A percentile compares a stretch with the other conserved stretches of the same genome.
Evolutionary conservation across 2,888 invertebrate genomes (phyloP).

Genomic region (Digitonthophagus gazella): DNA sequence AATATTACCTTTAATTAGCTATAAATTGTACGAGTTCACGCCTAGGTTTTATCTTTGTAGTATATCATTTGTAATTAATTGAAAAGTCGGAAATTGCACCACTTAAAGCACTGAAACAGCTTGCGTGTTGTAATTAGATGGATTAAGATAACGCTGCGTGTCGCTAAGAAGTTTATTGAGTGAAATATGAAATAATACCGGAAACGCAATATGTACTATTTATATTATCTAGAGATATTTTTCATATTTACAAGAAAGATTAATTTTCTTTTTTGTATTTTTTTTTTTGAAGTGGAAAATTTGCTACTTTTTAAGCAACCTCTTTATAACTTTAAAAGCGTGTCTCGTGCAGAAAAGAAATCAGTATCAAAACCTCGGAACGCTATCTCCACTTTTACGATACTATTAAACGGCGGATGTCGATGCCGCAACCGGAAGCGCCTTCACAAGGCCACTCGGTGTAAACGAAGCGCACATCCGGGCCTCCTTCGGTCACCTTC

Average conservation of each 20-base stretch:
- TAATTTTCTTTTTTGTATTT: too few relatives aligned
- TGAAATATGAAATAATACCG: neutral
- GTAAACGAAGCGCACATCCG: slow-evolving; percentile 3
- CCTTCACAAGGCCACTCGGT: slow-evolving; percentile 3
- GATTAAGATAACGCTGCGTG: neutral
- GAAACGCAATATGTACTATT: neutral
- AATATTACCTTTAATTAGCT: neutral
- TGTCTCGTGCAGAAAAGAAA: slow-evolving; percentile 13
- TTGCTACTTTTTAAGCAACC: neutral
- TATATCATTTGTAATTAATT: neutral
- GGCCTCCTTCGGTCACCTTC: neutral
- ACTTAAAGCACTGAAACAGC: neutral
- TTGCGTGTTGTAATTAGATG: neutral
- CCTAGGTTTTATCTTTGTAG: neutral
- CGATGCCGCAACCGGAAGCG: neutral
- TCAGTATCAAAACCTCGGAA: slow-evolving; percentile 17
- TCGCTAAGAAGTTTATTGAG: neutral
- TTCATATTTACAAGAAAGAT: too few relatives aligned
- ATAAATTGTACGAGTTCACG: neutral
- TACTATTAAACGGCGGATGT: neutral
- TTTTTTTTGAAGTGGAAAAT: too few relatives aligned
- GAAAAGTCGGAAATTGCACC: neutral
- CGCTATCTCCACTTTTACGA: slow-evolving; percentile 1
- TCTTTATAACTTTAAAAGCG: neutral
- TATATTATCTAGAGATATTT: too few relatives aligned